phyloP scores from a whole-genome alignment of 2,113 vertebrate species.

The Aspiorhynchus laticeps region DNA sequence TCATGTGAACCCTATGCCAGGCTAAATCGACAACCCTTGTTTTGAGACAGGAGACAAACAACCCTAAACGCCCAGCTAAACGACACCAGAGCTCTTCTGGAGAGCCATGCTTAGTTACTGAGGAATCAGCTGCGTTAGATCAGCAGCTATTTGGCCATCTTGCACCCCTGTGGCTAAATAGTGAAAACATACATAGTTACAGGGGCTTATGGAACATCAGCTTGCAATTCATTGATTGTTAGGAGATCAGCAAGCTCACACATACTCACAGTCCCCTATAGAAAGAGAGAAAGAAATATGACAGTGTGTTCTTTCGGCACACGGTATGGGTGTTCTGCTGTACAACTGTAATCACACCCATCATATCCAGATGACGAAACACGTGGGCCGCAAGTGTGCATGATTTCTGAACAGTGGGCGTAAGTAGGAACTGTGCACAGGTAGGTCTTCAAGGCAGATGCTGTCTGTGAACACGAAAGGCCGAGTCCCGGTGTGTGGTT shows the following conservation, averaged over 20 bases:
- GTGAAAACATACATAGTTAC: slow-evolving; percentile 41
- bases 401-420: no score
- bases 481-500: slow-evolving; percentile 32
- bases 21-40: slow-evolving; percentile 42
- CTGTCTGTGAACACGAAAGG: slow-evolving; percentile 15
- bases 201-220: slow-evolving; percentile 12
- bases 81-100: slow-evolving; percentile 24
- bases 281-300: background rate
- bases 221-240: slow-evolving; percentile 22
- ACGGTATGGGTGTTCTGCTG: slow-evolving; percentile 19
- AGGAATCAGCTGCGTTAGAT: slow-evolving; percentile 51
- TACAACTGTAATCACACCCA: slow-evolving; percentile 41
- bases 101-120: slow-evolving; percentile 50
- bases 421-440: no score
- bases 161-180: slow-evolving; percentile 21
- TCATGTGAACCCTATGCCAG: slow-evolving; percentile 39
- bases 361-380: background rate
- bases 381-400: background rate
- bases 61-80: slow-evolving; percentile 49
- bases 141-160: slow-evolving; percentile 52
- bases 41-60: slow-evolving; percentile 45
- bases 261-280: background rate
- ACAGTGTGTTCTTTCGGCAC: background rate
- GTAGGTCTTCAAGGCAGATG: slow-evolving; percentile 5
- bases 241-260: slow-evolving; percentile 4